Percentiles rank a stretch among this genome's conserved stretches.
phyloP scores from a whole-genome alignment of 92 coral and sea anemone species.

The Pocillopora meandrina region DNA sequence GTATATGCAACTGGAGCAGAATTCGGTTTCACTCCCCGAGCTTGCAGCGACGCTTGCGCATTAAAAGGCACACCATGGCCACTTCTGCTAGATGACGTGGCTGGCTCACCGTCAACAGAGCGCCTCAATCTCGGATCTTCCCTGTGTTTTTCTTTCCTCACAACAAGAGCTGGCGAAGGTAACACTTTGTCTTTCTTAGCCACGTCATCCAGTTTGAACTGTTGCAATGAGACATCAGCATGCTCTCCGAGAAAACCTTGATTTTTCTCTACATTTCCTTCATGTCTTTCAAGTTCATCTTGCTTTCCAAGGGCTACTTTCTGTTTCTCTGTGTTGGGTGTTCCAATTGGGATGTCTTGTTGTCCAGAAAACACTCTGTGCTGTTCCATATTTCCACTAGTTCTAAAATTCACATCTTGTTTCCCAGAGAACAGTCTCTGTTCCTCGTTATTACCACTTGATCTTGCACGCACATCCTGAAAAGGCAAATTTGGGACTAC shows the following conservation, averaged over 20 bases:
- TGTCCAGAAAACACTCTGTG: background rate
- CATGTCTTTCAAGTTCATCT: background rate
- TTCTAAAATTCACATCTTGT: background rate
- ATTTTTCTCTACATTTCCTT: background rate
- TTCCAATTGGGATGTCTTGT: background rate
- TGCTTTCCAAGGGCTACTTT: background rate
- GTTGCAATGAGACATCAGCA: background rate
- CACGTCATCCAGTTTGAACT: background rate
- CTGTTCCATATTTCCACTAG: background rate
- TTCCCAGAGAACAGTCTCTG: background rate
- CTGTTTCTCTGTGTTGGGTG: background rate
- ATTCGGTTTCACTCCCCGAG: constrained; percentile 6
- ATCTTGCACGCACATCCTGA: constrained; percentile 1
- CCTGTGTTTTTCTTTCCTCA: constrained; percentile 28
- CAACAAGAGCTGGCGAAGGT: background rate
- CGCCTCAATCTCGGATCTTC: constrained; percentile 30
- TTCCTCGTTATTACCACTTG: constrained; percentile 1
- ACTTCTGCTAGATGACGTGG: background rate
- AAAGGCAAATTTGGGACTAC: background rate
- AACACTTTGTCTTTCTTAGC: background rate
- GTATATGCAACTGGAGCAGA: background rate
- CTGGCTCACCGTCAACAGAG: constrained; percentile 3
- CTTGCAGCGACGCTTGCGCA: constrained; percentile 17
- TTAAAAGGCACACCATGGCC: constrained; percentile 21
- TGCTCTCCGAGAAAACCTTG: background rate